A percentile compares a stretch with the other conserved stretches of the same genome.
Evolutionary conservation across 2,797 vertebrate genomes (phyloP).

Genomic region (Ceryle rudis): DNA sequence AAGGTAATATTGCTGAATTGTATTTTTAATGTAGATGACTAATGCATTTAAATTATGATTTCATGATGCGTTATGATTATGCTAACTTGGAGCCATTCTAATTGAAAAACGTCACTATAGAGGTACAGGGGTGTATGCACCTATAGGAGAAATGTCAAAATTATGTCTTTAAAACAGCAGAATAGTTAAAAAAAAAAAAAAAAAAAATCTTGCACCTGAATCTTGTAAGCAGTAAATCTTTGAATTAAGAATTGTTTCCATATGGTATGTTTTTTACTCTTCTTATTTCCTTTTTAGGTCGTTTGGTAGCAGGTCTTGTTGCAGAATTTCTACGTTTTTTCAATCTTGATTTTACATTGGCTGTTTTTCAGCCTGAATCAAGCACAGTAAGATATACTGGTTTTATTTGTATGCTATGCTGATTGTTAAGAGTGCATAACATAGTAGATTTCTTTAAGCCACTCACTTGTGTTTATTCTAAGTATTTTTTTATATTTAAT

Average conservation of each 20-base stretch:
- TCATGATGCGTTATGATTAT: background rate
- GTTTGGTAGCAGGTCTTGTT: slow-evolving; percentile 88
- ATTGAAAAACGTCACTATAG: background rate
- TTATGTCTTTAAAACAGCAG: background rate
- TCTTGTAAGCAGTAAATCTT: background rate
- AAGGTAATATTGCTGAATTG: background rate
- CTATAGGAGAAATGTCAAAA: background rate
- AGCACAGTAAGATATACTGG: slow-evolving; percentile 83
- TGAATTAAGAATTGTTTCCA: background rate
- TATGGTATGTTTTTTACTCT: background rate
- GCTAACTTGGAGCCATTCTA: background rate
- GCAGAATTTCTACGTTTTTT: slow-evolving; percentile 94
- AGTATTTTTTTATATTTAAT: background rate
- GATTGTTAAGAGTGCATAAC: background rate
- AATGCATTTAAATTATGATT: background rate
- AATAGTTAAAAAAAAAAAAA: background rate
- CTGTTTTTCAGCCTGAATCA: slow-evolving; percentile 95
- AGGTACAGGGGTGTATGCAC: background rate
- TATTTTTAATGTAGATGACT: background rate
- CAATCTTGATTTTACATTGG: slow-evolving; percentile 92
- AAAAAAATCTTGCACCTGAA: background rate
- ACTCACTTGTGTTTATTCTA: background rate
- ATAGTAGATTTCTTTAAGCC: background rate
- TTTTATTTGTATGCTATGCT: background rate
- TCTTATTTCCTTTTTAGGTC: slow-evolving; percentile 77